phyloP scores from a whole-genome alignment of 1,140 invertebrate species.

The Zaprionus ornatus region DNA sequence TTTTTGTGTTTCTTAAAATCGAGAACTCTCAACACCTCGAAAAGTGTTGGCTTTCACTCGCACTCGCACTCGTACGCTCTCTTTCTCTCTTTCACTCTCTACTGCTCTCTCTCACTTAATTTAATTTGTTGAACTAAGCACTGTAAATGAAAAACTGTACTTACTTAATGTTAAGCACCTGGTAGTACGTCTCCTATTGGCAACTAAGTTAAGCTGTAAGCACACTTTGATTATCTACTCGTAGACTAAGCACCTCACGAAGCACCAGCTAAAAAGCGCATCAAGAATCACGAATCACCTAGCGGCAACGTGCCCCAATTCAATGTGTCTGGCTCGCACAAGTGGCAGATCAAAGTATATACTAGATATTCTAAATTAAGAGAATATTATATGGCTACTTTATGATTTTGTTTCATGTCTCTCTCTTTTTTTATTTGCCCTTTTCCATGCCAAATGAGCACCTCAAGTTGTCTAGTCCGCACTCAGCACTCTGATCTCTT shows the following conservation, averaged over 20 bases:
- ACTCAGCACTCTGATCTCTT: constrained; percentile 34
- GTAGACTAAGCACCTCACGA: constrained; percentile 24
- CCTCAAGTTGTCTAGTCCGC: constrained; percentile 47
- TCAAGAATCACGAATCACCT: constrained; percentile 12
- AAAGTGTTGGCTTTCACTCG: constrained; percentile 40
- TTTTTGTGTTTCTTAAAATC: constrained; percentile 46
- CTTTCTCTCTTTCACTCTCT: background rate
- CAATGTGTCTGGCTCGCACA: background rate
- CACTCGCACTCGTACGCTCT: background rate
- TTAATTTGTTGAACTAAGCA: constrained; percentile 64
- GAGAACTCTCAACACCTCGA: constrained; percentile 40
- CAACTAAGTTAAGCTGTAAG: constrained; percentile 68
- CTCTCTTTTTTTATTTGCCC: background rate
- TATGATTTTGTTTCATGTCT: background rate
- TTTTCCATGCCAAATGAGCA: constrained; percentile 21
- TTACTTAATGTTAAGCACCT: constrained; percentile 69
- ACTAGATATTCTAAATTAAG: background rate
- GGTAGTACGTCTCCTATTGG: constrained; percentile 52
- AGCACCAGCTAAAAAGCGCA: constrained; percentile 4
- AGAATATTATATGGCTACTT: constrained; percentile 13
- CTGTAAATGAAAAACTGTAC: constrained; percentile 64
- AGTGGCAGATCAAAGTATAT: constrained; percentile 2
- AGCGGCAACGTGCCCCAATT: constrained; percentile 22
- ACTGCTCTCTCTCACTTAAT: constrained; percentile 37
- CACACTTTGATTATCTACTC: constrained; percentile 48